These are phyloP conservation scores for Miichthys miiuy DNA, from an alignment of 2,797 vertebrate species.

Conservation along the genomic window DNA sequence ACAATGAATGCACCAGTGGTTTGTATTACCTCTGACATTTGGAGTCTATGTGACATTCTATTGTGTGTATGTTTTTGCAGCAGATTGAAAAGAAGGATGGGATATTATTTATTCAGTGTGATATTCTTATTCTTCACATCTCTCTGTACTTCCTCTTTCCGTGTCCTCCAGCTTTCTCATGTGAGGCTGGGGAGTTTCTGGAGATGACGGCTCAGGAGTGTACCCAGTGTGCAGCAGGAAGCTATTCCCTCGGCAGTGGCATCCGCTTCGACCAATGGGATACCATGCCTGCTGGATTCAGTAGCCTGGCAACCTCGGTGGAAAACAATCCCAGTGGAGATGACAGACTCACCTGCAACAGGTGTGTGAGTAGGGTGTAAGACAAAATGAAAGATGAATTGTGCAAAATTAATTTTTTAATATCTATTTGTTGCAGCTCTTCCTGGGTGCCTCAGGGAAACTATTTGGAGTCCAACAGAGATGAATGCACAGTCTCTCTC, in stretches of 20 bases:
- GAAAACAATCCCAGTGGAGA: constrained; percentile 83
- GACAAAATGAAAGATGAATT: background rate
- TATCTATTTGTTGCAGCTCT: constrained; percentile 83
- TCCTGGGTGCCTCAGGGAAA: constrained; percentile 94
- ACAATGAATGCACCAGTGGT: constrained; percentile 31
- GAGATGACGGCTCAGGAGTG: constrained; percentile 97
- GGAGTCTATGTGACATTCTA: constrained; percentile 3
- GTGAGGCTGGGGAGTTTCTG: constrained; percentile 93
- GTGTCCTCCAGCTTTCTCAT: constrained; percentile 91
- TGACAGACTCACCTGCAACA: constrained; percentile 88
- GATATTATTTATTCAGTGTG: background rate
- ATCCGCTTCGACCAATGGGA: constrained; percentile 98
- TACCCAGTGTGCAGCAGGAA: constrained; percentile 93
- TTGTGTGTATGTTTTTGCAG: background rate
- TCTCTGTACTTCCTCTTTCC: background rate
- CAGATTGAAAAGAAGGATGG: constrained; percentile 1
- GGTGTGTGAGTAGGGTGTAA: constrained; percentile 75
- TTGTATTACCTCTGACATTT: constrained; percentile 29
- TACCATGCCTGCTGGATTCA: constrained; percentile 93
- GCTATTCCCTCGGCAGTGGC: constrained; percentile 96
- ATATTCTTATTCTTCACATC: background rate
- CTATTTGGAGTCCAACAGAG: constrained; percentile 96
- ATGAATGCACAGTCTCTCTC: constrained; percentile 96
- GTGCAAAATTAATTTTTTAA: background rate
- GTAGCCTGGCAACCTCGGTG: constrained; percentile 91